Percentiles rank a stretch among this genome's conserved stretches.
These are phyloP conservation scores for Epinotia bilunana DNA, from an alignment of 2,888 invertebrate species.

Conservation along the genomic window DNA sequence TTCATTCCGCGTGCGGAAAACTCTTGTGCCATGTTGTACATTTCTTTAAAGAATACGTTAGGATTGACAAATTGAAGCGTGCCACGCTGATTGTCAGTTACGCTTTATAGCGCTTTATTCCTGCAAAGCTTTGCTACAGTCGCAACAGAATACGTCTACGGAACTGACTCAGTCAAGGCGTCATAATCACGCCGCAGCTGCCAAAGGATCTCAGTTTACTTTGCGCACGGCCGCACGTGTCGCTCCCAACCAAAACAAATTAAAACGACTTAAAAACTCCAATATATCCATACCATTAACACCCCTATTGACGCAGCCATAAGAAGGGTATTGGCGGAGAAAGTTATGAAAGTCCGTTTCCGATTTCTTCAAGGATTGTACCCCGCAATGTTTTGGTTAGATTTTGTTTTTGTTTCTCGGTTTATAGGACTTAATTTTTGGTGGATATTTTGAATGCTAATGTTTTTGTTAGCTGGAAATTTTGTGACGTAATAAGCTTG, in stretches of 20 bases:
- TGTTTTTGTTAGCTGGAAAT: slow-evolving; percentile 2
- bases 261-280: slow-evolving; percentile 61
- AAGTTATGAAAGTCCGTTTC: slow-evolving; percentile 46
- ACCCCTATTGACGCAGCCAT: slow-evolving; percentile 44
- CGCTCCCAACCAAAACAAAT: slow-evolving; percentile 45
- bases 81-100: not conserved
- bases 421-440: slow-evolving; percentile 34
- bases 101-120: not conserved
- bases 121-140: slow-evolving; percentile 23
- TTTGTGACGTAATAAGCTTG: not conserved
- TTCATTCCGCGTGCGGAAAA: too few relatives aligned
- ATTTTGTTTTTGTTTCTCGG: slow-evolving; percentile 45
- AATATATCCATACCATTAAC: slow-evolving; percentile 48
- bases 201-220: slow-evolving; percentile 82
- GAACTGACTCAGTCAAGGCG: slow-evolving; percentile 69
- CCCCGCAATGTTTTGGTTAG: slow-evolving; percentile 46
- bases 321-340: slow-evolving; percentile 46
- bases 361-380: slow-evolving; percentile 50
- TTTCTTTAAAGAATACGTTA: not conserved
- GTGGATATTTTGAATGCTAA: slow-evolving; percentile 16
- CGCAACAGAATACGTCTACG: slow-evolving; percentile 31
- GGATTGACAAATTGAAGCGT: not conserved
- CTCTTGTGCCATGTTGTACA: not conserved
- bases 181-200: slow-evolving; percentile 76
- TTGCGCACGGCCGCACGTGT: slow-evolving; percentile 80